These are phyloP conservation scores for Neosalanx taihuensis DNA, from an alignment of 2,797 vertebrate species.

Conservation along the genomic window DNA sequence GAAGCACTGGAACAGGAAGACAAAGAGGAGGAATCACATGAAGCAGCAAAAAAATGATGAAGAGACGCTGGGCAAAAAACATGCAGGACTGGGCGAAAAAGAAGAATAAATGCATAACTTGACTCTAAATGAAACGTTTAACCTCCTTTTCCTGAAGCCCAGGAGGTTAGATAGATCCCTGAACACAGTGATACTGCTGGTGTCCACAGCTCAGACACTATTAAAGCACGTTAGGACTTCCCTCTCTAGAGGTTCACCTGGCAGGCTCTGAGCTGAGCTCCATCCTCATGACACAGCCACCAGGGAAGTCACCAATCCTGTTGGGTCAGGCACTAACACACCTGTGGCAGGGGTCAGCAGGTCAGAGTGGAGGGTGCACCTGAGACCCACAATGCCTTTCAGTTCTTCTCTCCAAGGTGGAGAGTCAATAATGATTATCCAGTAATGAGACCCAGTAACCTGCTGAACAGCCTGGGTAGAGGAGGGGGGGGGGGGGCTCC, in stretches of 20 bases:
- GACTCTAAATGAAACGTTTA: constrained; percentile 10
- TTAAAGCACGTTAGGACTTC: no score
- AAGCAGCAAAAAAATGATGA: constrained; percentile 12
- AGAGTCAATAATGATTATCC: constrained; percentile 37
- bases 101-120: constrained; percentile 1
- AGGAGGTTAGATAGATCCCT: constrained; percentile 16
- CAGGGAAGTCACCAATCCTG: not conserved
- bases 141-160: not conserved
- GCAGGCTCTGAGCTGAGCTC: no score
- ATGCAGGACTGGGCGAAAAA: constrained; percentile 9
- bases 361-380: constrained; percentile 26
- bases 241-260: no score
- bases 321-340: constrained; percentile 14
- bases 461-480: constrained; percentile 23
- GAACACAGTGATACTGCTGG: constrained; percentile 15
- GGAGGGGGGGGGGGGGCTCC: not conserved
- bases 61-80: not conserved
- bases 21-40: constrained; percentile 15
- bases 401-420: constrained; percentile 37
- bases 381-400: constrained; percentile 24
- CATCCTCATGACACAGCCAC: constrained; percentile 6
- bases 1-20: not conserved
- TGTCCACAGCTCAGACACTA: no score
- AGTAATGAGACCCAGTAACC: constrained; percentile 31
- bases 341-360: constrained; percentile 39